Percentiles rank a stretch among this genome's conserved stretches.
Evolutionary conservation across 2,888 invertebrate species (phyloP).

Genomic region (Hirtodrosophila cameraria): DNA sequence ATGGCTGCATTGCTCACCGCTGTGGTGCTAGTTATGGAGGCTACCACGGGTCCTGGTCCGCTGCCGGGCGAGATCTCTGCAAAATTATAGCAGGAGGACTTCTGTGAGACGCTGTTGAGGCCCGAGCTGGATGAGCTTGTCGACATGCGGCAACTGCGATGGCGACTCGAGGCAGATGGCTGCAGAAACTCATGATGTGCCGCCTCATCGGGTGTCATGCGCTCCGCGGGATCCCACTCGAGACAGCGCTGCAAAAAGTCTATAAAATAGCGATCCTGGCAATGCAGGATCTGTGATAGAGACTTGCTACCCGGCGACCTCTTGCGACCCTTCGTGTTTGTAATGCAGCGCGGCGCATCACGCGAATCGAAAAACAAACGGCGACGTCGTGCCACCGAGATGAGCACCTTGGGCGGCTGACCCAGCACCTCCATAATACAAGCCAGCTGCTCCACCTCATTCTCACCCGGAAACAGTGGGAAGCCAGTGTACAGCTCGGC

Average conservation of each 20-base stretch:
- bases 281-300: slow-evolving; percentile 91
- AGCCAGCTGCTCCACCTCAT: slow-evolving; percentile 97
- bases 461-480: slow-evolving; percentile 98
- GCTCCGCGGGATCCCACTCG: slow-evolving; percentile 96
- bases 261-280: slow-evolving; percentile 94
- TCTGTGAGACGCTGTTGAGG: slow-evolving; percentile 81
- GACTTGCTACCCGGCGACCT: slow-evolving; percentile 94
- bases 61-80: slow-evolving; percentile 80
- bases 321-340: slow-evolving; percentile 97
- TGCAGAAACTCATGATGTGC: slow-evolving; percentile 94
- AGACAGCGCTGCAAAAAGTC: slow-evolving; percentile 96
- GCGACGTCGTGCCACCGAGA: slow-evolving; percentile 93
- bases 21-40: slow-evolving; percentile 77
- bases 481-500: slow-evolving; percentile 98
- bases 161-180: slow-evolving; percentile 85
- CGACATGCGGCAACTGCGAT: slow-evolving; percentile 82
- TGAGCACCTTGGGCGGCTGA: slow-evolving; percentile 93
- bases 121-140: slow-evolving; percentile 82
- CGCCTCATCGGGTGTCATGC: slow-evolving; percentile 96
- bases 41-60: slow-evolving; percentile 73
- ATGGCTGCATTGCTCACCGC: slow-evolving; percentile 82
- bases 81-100: slow-evolving; percentile 82
- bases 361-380: slow-evolving; percentile 94
- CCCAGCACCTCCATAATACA: slow-evolving; percentile 98
- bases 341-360: slow-evolving; percentile 94